Conservation (phyloP, 2,113 vertebrate genomes). For the Thunnus thynnus region DNA sequence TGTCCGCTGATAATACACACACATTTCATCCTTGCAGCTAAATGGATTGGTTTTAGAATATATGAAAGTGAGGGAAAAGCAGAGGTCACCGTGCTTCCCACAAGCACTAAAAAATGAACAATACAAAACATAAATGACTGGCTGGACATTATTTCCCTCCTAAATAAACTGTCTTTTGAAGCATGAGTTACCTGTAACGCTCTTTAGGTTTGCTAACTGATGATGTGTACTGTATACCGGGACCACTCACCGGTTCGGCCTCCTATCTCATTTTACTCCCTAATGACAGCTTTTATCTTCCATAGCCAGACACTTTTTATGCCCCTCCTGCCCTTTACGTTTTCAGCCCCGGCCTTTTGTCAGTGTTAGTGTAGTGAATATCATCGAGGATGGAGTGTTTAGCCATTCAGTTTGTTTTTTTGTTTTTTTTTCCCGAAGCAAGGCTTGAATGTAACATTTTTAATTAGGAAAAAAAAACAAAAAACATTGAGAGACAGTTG, state of each 20-base stretch:
- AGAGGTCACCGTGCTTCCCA: constrained; percentile 27
- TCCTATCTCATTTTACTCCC: constrained; percentile 75
- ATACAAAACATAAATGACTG: constrained; percentile 45
- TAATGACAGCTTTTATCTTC: constrained; percentile 83
- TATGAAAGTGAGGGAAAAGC: neutral
- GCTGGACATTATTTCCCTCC: constrained; percentile 57
- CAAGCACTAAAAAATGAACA: constrained; percentile 39
- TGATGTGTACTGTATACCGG: constrained; percentile 24
- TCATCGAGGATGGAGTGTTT: constrained; percentile 61
- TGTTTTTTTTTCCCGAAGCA: constrained; percentile 42
- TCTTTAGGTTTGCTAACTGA: constrained; percentile 28
- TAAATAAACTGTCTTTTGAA: constrained; percentile 57
- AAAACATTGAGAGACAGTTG: constrained; percentile 28
- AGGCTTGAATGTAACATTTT: constrained; percentile 50
- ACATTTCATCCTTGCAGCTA: constrained; percentile 23
- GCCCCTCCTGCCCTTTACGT: constrained; percentile 79
- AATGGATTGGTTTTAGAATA: constrained; percentile 51
- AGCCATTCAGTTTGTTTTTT: constrained; percentile 40
- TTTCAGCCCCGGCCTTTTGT: constrained; percentile 74
- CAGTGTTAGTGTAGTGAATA: constrained; percentile 66
- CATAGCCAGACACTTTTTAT: constrained; percentile 80
- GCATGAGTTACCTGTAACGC: neutral
- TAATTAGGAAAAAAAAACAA: constrained; percentile 47
- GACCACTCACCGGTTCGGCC: constrained; percentile 48
- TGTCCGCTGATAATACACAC: constrained; percentile 29